A percentile compares a stretch with the other conserved stretches of the same genome.
phyloP scores from a whole-genome alignment of 2,888 invertebrate species.

The Xylophagus ater region DNA sequence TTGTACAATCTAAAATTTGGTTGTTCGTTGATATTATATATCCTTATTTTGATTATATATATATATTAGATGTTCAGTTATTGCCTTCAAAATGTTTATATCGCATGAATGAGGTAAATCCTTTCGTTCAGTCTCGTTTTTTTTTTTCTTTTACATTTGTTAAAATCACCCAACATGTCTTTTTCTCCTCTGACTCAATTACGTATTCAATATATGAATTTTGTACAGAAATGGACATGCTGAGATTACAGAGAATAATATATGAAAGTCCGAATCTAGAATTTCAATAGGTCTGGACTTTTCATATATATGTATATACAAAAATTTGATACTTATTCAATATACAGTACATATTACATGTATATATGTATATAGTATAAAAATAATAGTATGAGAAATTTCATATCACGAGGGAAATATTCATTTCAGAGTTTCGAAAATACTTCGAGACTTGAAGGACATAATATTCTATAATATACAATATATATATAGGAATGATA shows the following conservation, averaged over 20 bases:
- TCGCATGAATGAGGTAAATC: slow-evolving; percentile 3
- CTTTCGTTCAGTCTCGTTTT: neutral
- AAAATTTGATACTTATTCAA: no score
- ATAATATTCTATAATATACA: no score
- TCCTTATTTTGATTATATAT: no score
- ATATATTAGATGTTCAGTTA: no score
- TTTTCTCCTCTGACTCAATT: slow-evolving; percentile 19
- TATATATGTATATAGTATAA: no score
- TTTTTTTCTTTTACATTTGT: neutral
- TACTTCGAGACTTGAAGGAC: no score
- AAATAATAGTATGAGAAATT: no score
- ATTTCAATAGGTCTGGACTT: slow-evolving; percentile 22
- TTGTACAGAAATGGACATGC: slow-evolving; percentile 22
- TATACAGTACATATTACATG: no score
- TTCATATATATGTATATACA: no score
- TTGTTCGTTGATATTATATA: slow-evolving; percentile 4
- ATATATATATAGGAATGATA: no score
- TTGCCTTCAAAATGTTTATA: slow-evolving; percentile 11
- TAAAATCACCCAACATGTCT: slow-evolving; percentile 7
- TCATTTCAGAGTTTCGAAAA: no score
- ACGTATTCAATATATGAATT: slow-evolving; percentile 25
- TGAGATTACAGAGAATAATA: slow-evolving; percentile 26
- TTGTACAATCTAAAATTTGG: neutral
- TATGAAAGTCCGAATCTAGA: slow-evolving; percentile 25
- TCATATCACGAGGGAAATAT: no score